These are phyloP conservation scores for Echeneis naucrates DNA, from an alignment of 2,797 vertebrate genomes.

Conservation along the genomic window DNA sequence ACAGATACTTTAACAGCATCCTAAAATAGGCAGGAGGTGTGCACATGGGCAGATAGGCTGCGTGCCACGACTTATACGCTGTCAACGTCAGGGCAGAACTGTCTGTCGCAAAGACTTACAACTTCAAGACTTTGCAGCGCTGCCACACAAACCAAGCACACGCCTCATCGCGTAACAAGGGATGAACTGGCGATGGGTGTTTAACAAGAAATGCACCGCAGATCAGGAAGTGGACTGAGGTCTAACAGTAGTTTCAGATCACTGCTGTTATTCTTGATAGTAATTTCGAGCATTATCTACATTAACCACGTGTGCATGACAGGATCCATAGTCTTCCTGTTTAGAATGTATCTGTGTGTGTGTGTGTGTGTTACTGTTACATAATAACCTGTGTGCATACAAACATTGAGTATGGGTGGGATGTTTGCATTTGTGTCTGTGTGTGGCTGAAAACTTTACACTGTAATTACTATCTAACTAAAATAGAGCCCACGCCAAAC, in stretches of 20 bases:
- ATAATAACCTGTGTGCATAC: slow-evolving; percentile 44
- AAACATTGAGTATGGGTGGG: slow-evolving; percentile 38
- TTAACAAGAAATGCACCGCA: not conserved
- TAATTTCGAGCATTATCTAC: slow-evolving; percentile 8
- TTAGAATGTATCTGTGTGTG: not conserved
- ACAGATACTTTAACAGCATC: slow-evolving; percentile 34
- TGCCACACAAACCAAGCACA: not conserved
- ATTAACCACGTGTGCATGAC: slow-evolving; percentile 10
- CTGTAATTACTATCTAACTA: slow-evolving; percentile 60
- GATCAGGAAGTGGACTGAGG: slow-evolving; percentile 17
- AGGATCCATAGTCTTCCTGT: too few species aligned
- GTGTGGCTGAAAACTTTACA: slow-evolving; percentile 28
- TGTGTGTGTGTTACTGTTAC: slow-evolving; percentile 23
- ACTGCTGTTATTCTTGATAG: not conserved
- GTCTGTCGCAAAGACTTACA: not conserved
- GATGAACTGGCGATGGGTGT: slow-evolving; percentile 8
- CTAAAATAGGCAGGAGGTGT: slow-evolving; percentile 40
- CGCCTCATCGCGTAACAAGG: slow-evolving; percentile 17
- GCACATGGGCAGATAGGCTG: slow-evolving; percentile 12
- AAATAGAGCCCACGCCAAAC: slow-evolving; percentile 30
- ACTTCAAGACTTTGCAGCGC: not conserved
- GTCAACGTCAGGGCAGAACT: not conserved
- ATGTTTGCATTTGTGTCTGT: slow-evolving; percentile 16
- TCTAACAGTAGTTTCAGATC: not conserved
- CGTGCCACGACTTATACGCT: not conserved